Conservation (phyloP, 2,888 invertebrate species). For the Stratiomys singularior region DNA sequence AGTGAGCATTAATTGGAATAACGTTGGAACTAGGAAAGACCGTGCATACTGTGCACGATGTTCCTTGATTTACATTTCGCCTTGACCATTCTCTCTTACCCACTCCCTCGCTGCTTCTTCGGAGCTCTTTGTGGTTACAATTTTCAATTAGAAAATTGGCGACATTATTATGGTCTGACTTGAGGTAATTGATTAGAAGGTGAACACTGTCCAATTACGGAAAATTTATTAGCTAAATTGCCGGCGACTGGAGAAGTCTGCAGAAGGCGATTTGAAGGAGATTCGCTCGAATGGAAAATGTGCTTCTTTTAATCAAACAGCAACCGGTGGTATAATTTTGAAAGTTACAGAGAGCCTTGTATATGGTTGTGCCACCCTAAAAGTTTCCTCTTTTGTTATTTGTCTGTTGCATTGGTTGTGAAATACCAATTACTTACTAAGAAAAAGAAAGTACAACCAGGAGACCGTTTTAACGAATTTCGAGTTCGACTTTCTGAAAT, state of each 20-base stretch:
- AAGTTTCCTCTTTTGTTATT: no score
- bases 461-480: no score
- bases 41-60: background rate
- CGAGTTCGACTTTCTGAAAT: no score
- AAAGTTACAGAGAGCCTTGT: no score
- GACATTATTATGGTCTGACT: slow-evolving; percentile 10
- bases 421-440: no score
- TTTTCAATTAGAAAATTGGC: slow-evolving; percentile 42
- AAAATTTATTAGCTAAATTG: slow-evolving; percentile 33
- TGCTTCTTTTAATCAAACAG: no score
- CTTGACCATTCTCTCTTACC: background rate
- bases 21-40: background rate
- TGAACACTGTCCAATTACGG: slow-evolving; percentile 37
- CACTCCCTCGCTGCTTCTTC: no score
- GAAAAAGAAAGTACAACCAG: no score
- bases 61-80: background rate
- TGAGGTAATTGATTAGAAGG: slow-evolving; percentile 35
- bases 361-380: no score
- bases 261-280: background rate
- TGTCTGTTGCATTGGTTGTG: no score
- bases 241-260: background rate
- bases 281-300: background rate
- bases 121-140: slow-evolving; percentile 24
- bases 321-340: no score
- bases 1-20: background rate